Base-by-base conservation (phyloP, 30 jellyfish, hydroid and myxozoan genomes). In the Turritopsis dohrnii region DNA sequence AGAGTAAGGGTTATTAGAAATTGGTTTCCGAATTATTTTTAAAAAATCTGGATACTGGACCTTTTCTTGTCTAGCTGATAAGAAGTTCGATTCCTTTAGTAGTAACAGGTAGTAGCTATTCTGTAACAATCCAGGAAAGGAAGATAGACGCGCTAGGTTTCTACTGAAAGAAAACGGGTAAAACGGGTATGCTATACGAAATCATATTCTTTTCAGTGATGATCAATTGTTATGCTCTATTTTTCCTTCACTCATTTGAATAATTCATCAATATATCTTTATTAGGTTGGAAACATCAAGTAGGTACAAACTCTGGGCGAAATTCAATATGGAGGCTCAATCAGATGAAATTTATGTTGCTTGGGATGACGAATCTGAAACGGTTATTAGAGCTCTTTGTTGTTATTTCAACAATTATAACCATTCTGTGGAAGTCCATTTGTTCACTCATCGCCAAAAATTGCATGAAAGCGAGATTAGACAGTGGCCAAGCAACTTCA, bases 401-500 rank as follows among this genome's bases (percentile, higher is more conserved):
- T 72, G 41, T 74, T 23, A 24, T 29, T 74, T 74, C 65, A 29
- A n/a, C 27, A 26, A 24, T 21, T 28, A 8, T 24, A 29, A 29
- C 13, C 83, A 29, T 19, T 13, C 28, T 7, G 21, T 74, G 20
- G 83, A 74, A 24, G 65, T 74, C 21, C 83, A 74, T 74, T 23
- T 74, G 27, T 74, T 74, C 23, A 28, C 41, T 9, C 83, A 74
- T 21, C 74, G 65, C 27, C 28, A 29, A 20, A 74, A 19, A 29
- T 74, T 74, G 27, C 53, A 29, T 29, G 71, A 23, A 22, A 26
- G 41, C 27, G 65, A 29, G 0, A 26, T 74, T 23, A 29, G 18
- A 74, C 71, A 74, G 27, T 74, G 83, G 83, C 83, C 83, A 24
- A 41, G 41, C 53, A 74, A 74, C 21, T 74, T 74, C 0, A 74